These are phyloP conservation scores for Chloroceryle aenea DNA, from an alignment of 2,113 vertebrate species.

Conservation along the genomic window DNA sequence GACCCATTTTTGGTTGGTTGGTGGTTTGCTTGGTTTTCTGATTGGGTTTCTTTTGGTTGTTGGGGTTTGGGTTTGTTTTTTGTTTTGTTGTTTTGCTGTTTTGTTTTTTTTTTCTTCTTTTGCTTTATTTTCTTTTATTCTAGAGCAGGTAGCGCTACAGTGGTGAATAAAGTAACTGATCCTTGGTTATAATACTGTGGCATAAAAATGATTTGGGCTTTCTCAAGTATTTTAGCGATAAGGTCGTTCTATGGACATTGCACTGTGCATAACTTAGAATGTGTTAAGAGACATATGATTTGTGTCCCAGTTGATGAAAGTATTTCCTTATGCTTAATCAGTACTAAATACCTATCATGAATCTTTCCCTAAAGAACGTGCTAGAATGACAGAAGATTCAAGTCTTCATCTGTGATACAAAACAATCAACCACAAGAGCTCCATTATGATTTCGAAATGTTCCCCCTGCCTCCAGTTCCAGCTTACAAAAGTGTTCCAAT, in stretches of 20 bases:
- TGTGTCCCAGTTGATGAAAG: not conserved
- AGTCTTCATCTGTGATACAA: not conserved
- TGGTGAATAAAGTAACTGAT: not conserved
- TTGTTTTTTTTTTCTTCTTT: not conserved
- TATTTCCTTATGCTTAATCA: slow-evolving; percentile 11
- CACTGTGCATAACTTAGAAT: not conserved
- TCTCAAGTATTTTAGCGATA: not conserved
- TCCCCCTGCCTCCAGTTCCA: not conserved
- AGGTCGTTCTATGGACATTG: not conserved
- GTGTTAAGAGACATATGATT: not conserved
- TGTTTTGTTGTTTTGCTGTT: too few species aligned
- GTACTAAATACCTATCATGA: not conserved
- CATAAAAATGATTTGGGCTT: not conserved
- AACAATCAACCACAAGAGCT: not conserved
- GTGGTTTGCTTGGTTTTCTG: not conserved
- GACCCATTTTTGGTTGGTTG: not conserved
- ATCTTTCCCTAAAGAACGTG: not conserved
- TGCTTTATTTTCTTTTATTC: not conserved
- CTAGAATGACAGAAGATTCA: not conserved
- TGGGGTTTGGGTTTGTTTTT: too few species aligned
- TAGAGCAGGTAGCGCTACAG: slow-evolving; percentile 8
- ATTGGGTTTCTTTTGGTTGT: too few species aligned
- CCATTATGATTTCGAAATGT: not conserved
- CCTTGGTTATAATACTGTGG: not conserved
- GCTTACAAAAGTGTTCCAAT: not conserved